A percentile compares a stretch with the other conserved stretches of the same genome.
These are phyloP conservation scores for Spongia lamella DNA, from an alignment of 37 sponge, comb jelly and placozoan species.

Conservation along the genomic window DNA sequence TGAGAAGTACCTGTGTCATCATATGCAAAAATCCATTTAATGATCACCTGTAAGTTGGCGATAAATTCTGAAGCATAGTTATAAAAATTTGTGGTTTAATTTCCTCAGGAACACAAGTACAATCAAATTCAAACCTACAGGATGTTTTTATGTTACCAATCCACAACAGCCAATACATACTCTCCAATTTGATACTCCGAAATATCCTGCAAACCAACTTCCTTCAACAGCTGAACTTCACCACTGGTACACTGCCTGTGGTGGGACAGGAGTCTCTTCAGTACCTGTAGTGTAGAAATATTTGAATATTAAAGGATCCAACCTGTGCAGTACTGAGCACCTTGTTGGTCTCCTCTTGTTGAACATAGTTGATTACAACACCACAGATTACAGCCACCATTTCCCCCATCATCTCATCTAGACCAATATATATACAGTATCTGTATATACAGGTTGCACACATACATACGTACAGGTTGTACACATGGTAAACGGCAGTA, in stretches of 20 bases:
- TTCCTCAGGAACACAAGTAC: constrained; percentile 6
- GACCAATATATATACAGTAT: too few relatives aligned
- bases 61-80: constrained; percentile 34
- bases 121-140: constrained; percentile 20
- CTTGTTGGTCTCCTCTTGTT: background rate
- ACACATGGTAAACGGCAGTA: too few relatives aligned
- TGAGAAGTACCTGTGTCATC: too few relatives aligned
- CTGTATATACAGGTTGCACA: too few relatives aligned
- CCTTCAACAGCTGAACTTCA: constrained; percentile 27
- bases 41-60: background rate
- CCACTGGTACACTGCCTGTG: constrained; percentile 40
- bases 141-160: background rate
- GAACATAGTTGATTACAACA: too few relatives aligned
- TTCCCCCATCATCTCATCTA: background rate
- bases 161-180: background rate
- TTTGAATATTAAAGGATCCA: background rate
- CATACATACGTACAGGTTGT: too few relatives aligned
- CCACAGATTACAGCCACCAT: background rate
- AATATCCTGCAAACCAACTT: background rate
- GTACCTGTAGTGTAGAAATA: constrained; percentile 20
- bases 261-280: constrained; percentile 35
- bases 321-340: background rate
- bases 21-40: too few relatives aligned
- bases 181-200: constrained; percentile 2
- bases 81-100: constrained; percentile 26